These are phyloP conservation scores for Seira musarum DNA, from an alignment of 2,888 invertebrate species.

Conservation along the genomic window DNA sequence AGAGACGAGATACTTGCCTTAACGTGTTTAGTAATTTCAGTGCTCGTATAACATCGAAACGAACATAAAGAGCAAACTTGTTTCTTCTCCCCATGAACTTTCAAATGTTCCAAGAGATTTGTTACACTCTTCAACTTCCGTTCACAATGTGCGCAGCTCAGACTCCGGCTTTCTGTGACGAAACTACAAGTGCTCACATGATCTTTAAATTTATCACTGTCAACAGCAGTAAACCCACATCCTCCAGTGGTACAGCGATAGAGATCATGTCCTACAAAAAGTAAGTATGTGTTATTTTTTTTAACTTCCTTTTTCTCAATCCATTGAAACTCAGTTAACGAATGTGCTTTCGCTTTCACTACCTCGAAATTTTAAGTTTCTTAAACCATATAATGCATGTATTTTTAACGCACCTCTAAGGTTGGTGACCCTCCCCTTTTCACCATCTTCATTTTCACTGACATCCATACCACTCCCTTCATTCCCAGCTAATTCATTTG, in stretches of 20 bases:
- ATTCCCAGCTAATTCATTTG: neutral
- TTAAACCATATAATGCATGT: conserved; percentile 3
- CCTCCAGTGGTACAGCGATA: conserved; percentile 75
- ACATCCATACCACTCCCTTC: conserved; percentile 15
- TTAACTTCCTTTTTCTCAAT: no score
- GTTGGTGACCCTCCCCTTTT: conserved; percentile 57
- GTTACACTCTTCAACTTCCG: conserved; percentile 72
- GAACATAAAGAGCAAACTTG: conserved; percentile 78
- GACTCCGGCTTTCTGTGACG: conserved; percentile 70
- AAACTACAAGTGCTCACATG: conserved; percentile 72
- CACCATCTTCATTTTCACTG: conserved; percentile 39
- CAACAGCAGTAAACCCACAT: conserved; percentile 73
- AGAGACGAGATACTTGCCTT: no score
- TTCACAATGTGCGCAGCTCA: conserved; percentile 75
- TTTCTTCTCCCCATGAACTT: conserved; percentile 76
- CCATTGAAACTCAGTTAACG: no score
- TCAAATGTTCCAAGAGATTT: conserved; percentile 77
- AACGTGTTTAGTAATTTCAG: conserved; percentile 66
- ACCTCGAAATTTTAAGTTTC: conserved; percentile 35
- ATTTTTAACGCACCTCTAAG: conserved; percentile 54
- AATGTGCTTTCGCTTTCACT: conserved; percentile 72
- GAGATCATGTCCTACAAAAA: conserved; percentile 72
- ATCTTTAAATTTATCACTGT: conserved; percentile 72
- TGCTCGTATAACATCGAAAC: conserved; percentile 69
- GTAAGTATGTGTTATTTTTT: no score